Evolutionary conservation across 1,140 invertebrate species (phyloP).

Genomic region (Propsilocerus akamusi): DNA sequence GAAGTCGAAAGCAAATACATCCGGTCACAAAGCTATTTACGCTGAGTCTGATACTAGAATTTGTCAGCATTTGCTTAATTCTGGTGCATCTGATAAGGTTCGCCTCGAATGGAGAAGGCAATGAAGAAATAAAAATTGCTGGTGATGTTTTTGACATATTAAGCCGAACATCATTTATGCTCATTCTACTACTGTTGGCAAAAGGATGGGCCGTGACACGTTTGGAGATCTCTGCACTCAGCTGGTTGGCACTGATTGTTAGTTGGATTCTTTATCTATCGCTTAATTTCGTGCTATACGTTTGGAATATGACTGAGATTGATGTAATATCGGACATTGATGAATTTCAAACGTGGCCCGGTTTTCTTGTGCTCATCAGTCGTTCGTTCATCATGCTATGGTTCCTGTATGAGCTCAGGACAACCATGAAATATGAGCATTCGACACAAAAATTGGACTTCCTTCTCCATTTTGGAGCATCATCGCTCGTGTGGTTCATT

Average conservation of each 20-base stretch:
- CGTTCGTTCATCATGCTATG: conserved; percentile 75
- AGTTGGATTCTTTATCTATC: conserved; percentile 85
- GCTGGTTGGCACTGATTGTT: conserved; percentile 51
- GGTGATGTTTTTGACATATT: conserved; percentile 85
- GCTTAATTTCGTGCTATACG: conserved; percentile 79
- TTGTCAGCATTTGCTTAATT: conserved; percentile 67
- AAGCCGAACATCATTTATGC: conserved; percentile 81
- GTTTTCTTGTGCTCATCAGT: conserved; percentile 70
- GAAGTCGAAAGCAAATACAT: conserved; percentile 68
- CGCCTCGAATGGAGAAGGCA: conserved; percentile 73
- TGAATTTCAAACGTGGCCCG: conserved; percentile 93
- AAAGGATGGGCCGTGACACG: conserved; percentile 94
- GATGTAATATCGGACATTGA: conserved; percentile 92
- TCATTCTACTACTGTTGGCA: conserved; percentile 78
- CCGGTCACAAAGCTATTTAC: conserved; percentile 84
- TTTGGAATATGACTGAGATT: conserved; percentile 92
- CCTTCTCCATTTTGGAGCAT: conserved; percentile 89
- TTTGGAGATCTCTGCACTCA: conserved; percentile 64
- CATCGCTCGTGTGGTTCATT: conserved; percentile 94
- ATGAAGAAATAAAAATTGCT: conserved; percentile 55
- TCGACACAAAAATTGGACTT: conserved; percentile 82
- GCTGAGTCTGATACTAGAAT: conserved; percentile 65
- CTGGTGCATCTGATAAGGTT: conserved; percentile 79
- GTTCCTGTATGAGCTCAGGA: conserved; percentile 83
- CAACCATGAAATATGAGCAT: conserved; percentile 83